Evolutionary conservation across 2,113 vertebrate genomes (phyloP).

Genomic region (Periophthalmus modestus): DNA sequence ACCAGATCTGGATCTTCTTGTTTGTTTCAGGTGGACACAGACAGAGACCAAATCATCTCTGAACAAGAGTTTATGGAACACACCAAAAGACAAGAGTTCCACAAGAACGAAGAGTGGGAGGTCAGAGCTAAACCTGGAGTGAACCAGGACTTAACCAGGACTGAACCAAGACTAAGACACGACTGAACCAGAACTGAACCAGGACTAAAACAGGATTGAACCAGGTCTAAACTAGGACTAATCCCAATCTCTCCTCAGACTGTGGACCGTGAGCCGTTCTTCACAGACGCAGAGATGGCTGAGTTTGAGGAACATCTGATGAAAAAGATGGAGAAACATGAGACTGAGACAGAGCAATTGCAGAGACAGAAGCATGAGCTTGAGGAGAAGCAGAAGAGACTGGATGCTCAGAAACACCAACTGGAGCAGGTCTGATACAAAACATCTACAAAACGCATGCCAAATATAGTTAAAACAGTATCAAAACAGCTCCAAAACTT

Average conservation of each 20-base stretch:
- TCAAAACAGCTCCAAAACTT: too few species aligned
- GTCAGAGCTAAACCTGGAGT: slow-evolving; percentile 64
- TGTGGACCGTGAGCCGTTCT: slow-evolving; percentile 89
- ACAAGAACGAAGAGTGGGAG: slow-evolving; percentile 91
- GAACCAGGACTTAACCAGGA: neutral
- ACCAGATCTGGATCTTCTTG: neutral
- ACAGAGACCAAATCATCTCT: slow-evolving; percentile 89
- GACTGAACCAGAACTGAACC: too few species aligned
- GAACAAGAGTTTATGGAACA: slow-evolving; percentile 85
- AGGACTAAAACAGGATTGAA: neutral
- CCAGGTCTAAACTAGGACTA: neutral
- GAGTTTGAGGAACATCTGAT: slow-evolving; percentile 90
- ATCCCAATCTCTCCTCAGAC: slow-evolving; percentile 75
- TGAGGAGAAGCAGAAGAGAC: slow-evolving; percentile 87
- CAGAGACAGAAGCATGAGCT: slow-evolving; percentile 90
- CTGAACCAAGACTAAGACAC: neutral
- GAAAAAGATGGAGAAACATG: slow-evolving; percentile 86
- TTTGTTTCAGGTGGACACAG: slow-evolving; percentile 82
- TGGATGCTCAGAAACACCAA: slow-evolving; percentile 90
- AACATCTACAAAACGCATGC: neutral
- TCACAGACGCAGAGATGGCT: slow-evolving; percentile 90
- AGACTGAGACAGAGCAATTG: slow-evolving; percentile 83
- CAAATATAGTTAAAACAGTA: neutral
- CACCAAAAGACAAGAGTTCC: slow-evolving; percentile 86
- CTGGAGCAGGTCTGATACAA: slow-evolving; percentile 83